Evolutionary conservation across 1,140 invertebrate species (phyloP).

Genomic region (Megalonaias nervosa): DNA sequence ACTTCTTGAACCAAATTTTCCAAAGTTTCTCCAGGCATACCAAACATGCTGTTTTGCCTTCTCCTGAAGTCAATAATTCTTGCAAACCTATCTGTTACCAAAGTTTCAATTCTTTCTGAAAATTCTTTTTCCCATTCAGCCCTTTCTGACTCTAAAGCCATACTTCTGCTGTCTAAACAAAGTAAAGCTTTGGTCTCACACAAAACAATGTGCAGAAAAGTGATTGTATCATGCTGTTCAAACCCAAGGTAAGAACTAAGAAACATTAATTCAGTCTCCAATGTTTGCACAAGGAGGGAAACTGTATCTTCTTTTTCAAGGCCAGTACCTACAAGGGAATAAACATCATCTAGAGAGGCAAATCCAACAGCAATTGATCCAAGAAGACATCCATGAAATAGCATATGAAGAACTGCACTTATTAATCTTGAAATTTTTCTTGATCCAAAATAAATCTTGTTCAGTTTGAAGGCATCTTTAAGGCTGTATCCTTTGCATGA

Average conservation of each 20-base stretch:
- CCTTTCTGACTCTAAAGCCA: conserved; percentile 1
- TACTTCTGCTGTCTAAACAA: not conserved
- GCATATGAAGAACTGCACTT: no score
- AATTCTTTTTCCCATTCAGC: no score
- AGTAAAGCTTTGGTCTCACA: not conserved
- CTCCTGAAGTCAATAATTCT: not conserved
- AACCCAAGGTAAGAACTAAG: not conserved
- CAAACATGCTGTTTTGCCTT: conserved; percentile 1
- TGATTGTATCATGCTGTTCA: conserved; percentile 8
- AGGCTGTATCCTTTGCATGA: not conserved
- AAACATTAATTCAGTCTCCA: not conserved
- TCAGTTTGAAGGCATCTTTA: not conserved
- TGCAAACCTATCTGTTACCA: not conserved
- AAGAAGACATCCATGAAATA: not conserved
- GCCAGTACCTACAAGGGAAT: not conserved
- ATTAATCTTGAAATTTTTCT: no score
- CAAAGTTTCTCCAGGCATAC: not conserved
- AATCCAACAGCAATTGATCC: conserved; percentile 11
- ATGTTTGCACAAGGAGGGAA: not conserved
- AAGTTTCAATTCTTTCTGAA: not conserved
- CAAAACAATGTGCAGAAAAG: conserved; percentile 12
- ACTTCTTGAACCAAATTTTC: conserved; percentile 10
- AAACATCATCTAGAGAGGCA: not conserved
- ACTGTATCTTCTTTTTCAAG: not conserved
- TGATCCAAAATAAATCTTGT: no score